Evolutionary conservation across 2,797 vertebrate species (phyloP).

Genomic region (Falco columbarius): DNA sequence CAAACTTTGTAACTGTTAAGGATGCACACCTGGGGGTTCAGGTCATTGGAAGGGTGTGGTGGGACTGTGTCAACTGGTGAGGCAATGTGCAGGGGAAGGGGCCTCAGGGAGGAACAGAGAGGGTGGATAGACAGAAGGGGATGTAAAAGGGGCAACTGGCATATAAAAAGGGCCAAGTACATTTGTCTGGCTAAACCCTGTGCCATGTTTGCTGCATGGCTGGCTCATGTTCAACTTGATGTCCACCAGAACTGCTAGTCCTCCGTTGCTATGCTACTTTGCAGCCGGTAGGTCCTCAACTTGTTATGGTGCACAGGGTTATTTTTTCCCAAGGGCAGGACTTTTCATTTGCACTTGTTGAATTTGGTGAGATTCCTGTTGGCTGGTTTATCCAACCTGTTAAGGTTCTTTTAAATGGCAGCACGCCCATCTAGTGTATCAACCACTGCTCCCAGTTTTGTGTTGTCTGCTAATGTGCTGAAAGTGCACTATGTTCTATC

Average conservation of each 20-base stretch:
- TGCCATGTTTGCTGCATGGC: background rate
- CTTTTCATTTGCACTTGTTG: background rate
- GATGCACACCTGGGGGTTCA: background rate
- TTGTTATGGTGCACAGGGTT: background rate
- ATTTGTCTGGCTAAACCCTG: background rate
- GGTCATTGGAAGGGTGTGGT: background rate
- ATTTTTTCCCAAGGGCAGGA: background rate
- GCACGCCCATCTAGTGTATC: background rate
- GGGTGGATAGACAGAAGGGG: background rate
- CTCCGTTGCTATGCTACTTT: background rate
- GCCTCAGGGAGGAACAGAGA: background rate
- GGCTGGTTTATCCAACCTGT: background rate
- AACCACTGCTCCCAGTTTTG: background rate
- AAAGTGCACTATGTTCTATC: background rate
- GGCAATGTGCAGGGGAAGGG: background rate
- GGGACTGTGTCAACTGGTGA: background rate
- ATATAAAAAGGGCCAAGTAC: background rate
- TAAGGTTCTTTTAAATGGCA: background rate
- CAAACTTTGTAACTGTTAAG: background rate
- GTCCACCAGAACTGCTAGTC: background rate
- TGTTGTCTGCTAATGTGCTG: background rate
- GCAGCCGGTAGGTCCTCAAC: background rate
- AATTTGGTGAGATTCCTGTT: background rate
- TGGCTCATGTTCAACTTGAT: background rate
- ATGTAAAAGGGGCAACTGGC: fast-evolving